Base-by-base conservation (phyloP, 35 echinoderm and acorn worm genomes). In the Acanthaster planci region DNA sequence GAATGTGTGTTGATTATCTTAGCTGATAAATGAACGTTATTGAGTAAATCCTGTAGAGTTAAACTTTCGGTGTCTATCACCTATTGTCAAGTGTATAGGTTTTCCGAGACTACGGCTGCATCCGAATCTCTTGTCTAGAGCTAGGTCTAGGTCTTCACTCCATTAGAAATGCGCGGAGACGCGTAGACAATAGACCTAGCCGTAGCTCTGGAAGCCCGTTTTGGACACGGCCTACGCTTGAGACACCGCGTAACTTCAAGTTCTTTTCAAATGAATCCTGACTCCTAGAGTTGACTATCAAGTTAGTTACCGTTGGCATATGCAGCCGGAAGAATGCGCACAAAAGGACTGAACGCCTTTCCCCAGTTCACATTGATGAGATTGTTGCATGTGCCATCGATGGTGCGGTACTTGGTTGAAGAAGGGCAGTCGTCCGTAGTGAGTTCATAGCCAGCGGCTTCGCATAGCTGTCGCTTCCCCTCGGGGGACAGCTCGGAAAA, bases 301-400 rank as follows among this genome's bases (percentile, higher is more conserved):
- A 36, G 0, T 15, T 17, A 76, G 75, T 80, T 77, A 94, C 93
- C 85, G 79, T 95, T 80, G 36, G 91, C 79, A 85, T 90, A 95
- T 3, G 29, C 40, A 31, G 93, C 55, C 9, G 39, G 68, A 10
- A 95, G 37, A 23, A 80, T 39, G 40, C 93, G 64, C 16, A 26
- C 37, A 30, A 51, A 91, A 18, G 89, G 93, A 30, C 60, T 81
- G 18, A 86, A 79, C 6, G 93, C 79, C 76, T 87, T 87, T 0
- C 93, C 93, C 85, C 86, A 85, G 38, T 87, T 87, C 72, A 83
- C 90, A 77, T 95, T 83, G 10, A 84, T 31, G 8, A 88, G 35
- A 37, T 95, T 95, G 80, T 95, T 95, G 51, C 93, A 91, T 9
- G 85, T 57, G 5, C 93, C 93, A 59, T 95, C 57, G 22, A 39